These are phyloP conservation scores for Clepsis dumicolana DNA, from an alignment of 2,888 invertebrate genomes.

Conservation along the genomic window DNA sequence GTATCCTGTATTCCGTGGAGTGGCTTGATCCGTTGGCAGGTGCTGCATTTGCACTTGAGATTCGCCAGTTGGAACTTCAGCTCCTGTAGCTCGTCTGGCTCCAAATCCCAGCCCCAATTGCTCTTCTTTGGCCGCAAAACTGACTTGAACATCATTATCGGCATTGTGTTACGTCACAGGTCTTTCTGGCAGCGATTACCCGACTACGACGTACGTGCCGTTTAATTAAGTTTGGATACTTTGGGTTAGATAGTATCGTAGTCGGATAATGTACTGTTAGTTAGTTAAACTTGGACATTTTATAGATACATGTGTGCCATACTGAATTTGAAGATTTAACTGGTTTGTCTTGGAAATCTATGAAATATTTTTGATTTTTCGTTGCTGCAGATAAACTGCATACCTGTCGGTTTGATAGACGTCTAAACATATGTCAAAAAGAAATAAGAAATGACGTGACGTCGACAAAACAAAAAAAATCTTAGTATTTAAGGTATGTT, in stretches of 20 bases:
- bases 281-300: not conserved
- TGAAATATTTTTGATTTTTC: not conserved
- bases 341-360: not conserved
- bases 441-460: not conserved
- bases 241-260: constrained; percentile 3
- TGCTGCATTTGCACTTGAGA: constrained; percentile 61
- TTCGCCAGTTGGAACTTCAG: constrained; percentile 65
- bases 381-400: not conserved
- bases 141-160: not conserved
- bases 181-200: constrained; percentile 1
- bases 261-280: not conserved
- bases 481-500: no score
- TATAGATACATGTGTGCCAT: not conserved
- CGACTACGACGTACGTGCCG: constrained; percentile 12
- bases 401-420: not conserved
- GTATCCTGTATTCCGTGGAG: constrained; percentile 44
- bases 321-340: not conserved
- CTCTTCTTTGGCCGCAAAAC: not conserved
- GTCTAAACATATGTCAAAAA: not conserved
- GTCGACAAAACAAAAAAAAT: not conserved
- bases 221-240: not conserved
- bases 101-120: constrained; percentile 46
- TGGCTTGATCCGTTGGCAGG: constrained; percentile 44
- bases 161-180: not conserved
- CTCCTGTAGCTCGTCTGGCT: constrained; percentile 62